Conservation (phyloP, 2,797 vertebrate genomes). For the Tokudaia tokunoshimensis region DNA sequence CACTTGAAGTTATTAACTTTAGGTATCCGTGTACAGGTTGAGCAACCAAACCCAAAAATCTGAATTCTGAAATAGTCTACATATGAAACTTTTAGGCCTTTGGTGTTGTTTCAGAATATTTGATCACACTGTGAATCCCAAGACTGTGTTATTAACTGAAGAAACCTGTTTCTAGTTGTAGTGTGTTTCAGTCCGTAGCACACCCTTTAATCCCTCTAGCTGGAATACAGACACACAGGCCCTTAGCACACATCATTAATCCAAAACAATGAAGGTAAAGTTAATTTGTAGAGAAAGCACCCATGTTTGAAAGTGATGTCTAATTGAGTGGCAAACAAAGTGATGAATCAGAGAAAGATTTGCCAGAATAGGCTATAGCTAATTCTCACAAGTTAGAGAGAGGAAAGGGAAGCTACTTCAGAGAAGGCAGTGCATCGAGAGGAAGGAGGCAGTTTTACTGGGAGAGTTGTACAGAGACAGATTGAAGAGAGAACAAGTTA, state of each 20-base stretch:
- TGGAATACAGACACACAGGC: neutral
- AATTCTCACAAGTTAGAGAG: neutral
- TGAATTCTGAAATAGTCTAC: neutral
- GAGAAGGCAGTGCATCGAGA: neutral
- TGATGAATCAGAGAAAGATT: neutral
- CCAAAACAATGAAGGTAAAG: neutral
- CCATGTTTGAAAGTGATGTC: neutral
- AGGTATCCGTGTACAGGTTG: neutral
- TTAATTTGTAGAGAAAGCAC: neutral
- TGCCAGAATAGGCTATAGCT: neutral
- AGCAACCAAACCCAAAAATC: neutral
- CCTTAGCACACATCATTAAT: neutral
- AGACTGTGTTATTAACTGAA: neutral
- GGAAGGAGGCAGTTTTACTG: neutral
- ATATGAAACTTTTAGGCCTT: neutral
- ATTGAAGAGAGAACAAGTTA: neutral
- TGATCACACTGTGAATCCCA: neutral
- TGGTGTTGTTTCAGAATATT: neutral
- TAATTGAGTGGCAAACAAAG: neutral
- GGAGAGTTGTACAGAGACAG: neutral
- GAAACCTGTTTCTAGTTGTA: neutral
- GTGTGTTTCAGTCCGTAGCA: neutral
- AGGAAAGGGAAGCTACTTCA: neutral
- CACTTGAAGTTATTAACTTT: neutral
- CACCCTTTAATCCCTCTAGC: neutral